These are phyloP conservation scores for Orthonyx spaldingii DNA, from an alignment of 2,113 vertebrate species.

Conservation along the genomic window DNA sequence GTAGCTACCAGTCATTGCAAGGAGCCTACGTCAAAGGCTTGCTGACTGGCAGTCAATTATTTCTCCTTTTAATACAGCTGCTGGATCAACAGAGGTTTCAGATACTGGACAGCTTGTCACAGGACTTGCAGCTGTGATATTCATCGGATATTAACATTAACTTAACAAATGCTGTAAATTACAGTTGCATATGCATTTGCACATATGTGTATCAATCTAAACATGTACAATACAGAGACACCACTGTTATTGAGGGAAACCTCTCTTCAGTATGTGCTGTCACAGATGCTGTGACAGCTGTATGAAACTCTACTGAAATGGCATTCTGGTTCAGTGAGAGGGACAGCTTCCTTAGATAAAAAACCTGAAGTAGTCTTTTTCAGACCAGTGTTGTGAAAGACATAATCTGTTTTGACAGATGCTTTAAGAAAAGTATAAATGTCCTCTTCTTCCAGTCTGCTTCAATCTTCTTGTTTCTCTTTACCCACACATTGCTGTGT, in stretches of 20 bases:
- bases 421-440: constrained; percentile 27
- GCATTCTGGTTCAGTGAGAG: background rate
- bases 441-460: background rate
- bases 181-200: background rate
- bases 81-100: constrained; percentile 1
- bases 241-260: background rate
- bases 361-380: background rate
- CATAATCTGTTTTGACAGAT: constrained; percentile 41
- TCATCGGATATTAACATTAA: background rate
- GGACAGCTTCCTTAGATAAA: background rate
- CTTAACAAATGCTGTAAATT: background rate
- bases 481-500: background rate
- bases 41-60: background rate
- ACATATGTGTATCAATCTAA: background rate
- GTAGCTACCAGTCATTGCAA: background rate
- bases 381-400: background rate
- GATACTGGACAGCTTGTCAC: background rate
- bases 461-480: background rate
- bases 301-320: background rate
- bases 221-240: background rate
- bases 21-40: background rate
- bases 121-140: background rate
- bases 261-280: background rate
- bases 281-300: background rate
- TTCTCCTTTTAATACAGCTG: background rate